Percentiles rank a stretch among this genome's conserved stretches.
These are phyloP conservation scores for Myrmecobius fasciatus DNA, from an alignment of 2,113 vertebrate species.

Conservation along the genomic window DNA sequence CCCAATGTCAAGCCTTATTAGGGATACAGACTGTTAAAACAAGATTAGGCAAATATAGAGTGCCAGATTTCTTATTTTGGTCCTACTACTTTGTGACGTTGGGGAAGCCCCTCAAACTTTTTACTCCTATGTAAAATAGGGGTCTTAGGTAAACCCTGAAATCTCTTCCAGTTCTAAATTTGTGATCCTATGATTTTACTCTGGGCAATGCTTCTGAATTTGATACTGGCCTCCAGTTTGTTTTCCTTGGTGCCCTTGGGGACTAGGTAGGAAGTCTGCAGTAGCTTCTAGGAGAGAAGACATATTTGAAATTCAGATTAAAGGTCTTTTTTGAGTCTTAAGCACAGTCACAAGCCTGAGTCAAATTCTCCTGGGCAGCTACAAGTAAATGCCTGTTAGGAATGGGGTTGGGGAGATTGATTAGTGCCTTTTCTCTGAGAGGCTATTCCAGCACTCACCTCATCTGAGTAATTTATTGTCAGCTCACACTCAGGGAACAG, in stretches of 20 bases:
- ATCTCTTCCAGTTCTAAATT: neutral
- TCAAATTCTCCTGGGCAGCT: neutral
- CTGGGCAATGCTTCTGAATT: neutral
- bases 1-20: neutral
- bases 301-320: neutral
- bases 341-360: neutral
- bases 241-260: neutral
- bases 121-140: neutral
- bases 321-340: neutral
- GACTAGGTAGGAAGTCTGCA: neutral
- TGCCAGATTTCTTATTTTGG: neutral
- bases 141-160: neutral
- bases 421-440: neutral
- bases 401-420: neutral
- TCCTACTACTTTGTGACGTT: neutral
- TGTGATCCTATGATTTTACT: neutral
- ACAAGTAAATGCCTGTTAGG: slow-evolving; percentile 1
- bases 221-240: neutral
- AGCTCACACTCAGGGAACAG: neutral
- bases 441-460: neutral
- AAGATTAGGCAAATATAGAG: neutral
- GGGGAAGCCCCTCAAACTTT: neutral
- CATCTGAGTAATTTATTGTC: neutral
- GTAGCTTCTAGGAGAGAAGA: neutral
- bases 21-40: neutral